Evolutionary conservation across 1,140 invertebrate species (phyloP).

Genomic region (Leptinotarsa lineolata): DNA sequence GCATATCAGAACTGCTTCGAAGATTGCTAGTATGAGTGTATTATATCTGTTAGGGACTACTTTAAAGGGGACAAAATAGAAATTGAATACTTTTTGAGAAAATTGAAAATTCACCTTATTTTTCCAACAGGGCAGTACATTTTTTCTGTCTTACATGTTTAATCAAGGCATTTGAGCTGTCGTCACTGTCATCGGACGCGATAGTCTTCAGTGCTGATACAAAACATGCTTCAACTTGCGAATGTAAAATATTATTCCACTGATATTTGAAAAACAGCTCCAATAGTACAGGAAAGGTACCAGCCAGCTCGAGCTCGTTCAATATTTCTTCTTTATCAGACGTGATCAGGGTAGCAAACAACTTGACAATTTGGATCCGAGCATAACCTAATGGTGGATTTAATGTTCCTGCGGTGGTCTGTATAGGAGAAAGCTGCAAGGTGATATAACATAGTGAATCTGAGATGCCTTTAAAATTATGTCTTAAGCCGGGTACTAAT

Average conservation of each 20-base stretch:
- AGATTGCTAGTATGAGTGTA: too few relatives aligned
- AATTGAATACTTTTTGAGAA: too few relatives aligned
- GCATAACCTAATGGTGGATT: slow-evolving; percentile 77
- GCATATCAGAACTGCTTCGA: too few relatives aligned
- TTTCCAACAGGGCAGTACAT: too few relatives aligned
- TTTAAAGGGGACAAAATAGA: too few relatives aligned
- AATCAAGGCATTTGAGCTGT: slow-evolving; percentile 59
- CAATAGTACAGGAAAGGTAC: slow-evolving; percentile 62
- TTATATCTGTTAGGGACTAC: too few relatives aligned
- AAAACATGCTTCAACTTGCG: slow-evolving; percentile 78
- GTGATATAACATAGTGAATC: background rate
- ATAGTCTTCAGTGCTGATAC: slow-evolving; percentile 65
- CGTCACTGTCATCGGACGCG: slow-evolving; percentile 44
- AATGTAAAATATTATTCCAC: slow-evolving; percentile 90
- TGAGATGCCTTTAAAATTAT: too few relatives aligned
- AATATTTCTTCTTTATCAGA: slow-evolving; percentile 67
- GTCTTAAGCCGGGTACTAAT: too few relatives aligned
- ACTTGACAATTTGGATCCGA: slow-evolving; percentile 73
- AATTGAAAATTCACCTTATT: too few relatives aligned
- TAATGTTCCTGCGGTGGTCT: slow-evolving; percentile 67
- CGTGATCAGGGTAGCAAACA: slow-evolving; percentile 71
- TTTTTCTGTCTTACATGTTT: slow-evolving; percentile 57
- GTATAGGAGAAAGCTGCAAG: slow-evolving; percentile 64
- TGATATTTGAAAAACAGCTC: slow-evolving; percentile 83
- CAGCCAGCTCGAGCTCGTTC: slow-evolving; percentile 56